Conservation (phyloP, 2,888 invertebrate genomes). For the Labia minor region DNA sequence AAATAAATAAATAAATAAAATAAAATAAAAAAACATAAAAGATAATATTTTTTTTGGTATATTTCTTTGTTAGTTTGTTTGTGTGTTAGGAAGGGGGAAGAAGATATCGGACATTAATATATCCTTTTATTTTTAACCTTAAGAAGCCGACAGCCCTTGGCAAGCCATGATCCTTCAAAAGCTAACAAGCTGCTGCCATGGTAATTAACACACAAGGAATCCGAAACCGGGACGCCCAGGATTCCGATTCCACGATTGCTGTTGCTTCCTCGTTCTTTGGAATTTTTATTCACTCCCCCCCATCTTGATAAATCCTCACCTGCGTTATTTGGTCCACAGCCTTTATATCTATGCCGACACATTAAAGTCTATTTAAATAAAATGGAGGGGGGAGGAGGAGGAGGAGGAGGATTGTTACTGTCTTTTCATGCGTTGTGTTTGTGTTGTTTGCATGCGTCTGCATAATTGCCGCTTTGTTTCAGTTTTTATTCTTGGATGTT, state of each 20-base stretch:
- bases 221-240: not conserved
- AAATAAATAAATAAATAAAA: too few species aligned
- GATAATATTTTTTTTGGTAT: too few species aligned
- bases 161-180: not conserved
- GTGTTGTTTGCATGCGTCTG: not conserved
- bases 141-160: not conserved
- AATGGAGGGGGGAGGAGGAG: too few species aligned
- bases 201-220: not conserved
- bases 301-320: not conserved
- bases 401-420: too few species aligned
- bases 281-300: not conserved
- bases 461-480: not conserved
- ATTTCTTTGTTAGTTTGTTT: too few species aligned
- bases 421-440: too few species aligned
- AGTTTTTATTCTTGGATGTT: conserved; percentile 13
- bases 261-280: not conserved
- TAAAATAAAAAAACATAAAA: too few species aligned
- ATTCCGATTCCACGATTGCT: not conserved
- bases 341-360: not conserved
- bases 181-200: not conserved
- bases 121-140: not conserved
- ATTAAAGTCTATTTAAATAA: not conserved
- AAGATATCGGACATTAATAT: too few species aligned
- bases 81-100: too few species aligned
- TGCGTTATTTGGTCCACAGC: not conserved